These are phyloP conservation scores for Paracanthobrama guichenoti DNA, from an alignment of 2,113 vertebrate species.

Conservation along the genomic window DNA sequence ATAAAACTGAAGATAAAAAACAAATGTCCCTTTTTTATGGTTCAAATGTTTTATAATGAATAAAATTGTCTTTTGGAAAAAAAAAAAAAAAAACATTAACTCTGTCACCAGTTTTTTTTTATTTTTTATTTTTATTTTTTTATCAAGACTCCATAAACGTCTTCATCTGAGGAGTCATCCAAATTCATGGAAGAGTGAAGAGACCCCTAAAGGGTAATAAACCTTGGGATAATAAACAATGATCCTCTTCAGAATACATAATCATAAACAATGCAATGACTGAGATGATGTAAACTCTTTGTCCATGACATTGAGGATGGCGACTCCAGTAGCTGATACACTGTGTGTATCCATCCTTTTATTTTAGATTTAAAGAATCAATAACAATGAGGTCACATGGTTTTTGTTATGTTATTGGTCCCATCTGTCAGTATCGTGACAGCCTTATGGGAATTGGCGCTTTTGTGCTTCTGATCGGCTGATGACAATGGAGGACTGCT, in stretches of 20 bases:
- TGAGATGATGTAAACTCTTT: not conserved
- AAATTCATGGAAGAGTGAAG: not conserved
- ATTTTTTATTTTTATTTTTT: not conserved
- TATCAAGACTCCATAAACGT: not conserved
- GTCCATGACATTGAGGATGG: not conserved
- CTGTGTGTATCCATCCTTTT: not conserved
- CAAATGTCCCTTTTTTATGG: not conserved
- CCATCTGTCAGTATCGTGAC: not conserved
- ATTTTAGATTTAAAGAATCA: not conserved
- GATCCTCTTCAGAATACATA: not conserved
- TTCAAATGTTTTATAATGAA: not conserved
- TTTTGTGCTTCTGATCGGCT: conserved; percentile 3
- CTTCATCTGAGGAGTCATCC: not conserved
- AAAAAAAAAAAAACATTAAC: not conserved
- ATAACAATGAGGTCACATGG: not conserved
- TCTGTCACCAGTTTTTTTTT: not conserved
- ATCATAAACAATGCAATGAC: not conserved
- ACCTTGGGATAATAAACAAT: not conserved
- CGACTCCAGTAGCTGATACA: too few species aligned
- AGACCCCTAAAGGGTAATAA: not conserved
- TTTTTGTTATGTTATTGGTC: not conserved
- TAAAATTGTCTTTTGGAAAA: not conserved
- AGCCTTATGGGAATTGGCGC: not conserved
- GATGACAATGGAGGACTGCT: not conserved
- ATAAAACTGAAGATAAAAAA: not conserved